Evolutionary conservation across 53 echinoderm and acorn worm species (phyloP).

Genomic region (Apostichopus leukothele): DNA sequence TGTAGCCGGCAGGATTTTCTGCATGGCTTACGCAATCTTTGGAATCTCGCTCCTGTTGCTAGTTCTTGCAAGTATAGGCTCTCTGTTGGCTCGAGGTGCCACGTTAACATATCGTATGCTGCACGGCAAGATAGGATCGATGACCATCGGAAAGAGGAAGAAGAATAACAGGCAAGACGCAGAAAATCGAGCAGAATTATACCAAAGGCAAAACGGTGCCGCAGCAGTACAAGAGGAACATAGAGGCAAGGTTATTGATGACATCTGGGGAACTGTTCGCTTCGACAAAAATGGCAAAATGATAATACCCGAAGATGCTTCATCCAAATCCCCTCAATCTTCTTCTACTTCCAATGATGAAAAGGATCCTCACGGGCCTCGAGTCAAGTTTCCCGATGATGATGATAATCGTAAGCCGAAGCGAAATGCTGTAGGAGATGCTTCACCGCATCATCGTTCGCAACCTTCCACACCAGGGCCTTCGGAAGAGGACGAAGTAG

Average conservation of each 20-base stretch:
- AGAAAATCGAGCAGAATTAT: neutral
- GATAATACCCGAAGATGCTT: slow-evolving; percentile 18
- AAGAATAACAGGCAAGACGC: slow-evolving; percentile 21
- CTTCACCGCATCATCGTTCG: neutral
- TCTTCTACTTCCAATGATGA: neutral
- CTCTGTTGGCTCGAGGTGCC: slow-evolving; percentile 84
- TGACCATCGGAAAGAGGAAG: slow-evolving; percentile 51
- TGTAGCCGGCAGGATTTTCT: slow-evolving; percentile 75
- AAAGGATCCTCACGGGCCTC: neutral
- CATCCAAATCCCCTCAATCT: neutral
- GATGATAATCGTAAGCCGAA: neutral
- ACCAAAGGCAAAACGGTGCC: slow-evolving; percentile 29
- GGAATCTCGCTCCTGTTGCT: slow-evolving; percentile 88
- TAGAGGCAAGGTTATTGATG: slow-evolving; percentile 32
- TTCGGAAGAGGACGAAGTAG: slow-evolving; percentile 13
- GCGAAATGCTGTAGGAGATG: neutral
- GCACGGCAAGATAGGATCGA: slow-evolving; percentile 54
- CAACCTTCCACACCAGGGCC: neutral
- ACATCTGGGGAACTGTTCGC: slow-evolving; percentile 42
- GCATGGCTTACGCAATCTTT: slow-evolving; percentile 95
- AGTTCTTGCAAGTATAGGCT: slow-evolving; percentile 89
- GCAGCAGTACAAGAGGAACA: slow-evolving; percentile 6
- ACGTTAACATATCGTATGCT: slow-evolving; percentile 76
- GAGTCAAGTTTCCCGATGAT: neutral
- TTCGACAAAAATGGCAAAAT: slow-evolving; percentile 48